Evolutionary conservation across 2,888 invertebrate species (phyloP).

Genomic region (Cataglyphis livida): DNA sequence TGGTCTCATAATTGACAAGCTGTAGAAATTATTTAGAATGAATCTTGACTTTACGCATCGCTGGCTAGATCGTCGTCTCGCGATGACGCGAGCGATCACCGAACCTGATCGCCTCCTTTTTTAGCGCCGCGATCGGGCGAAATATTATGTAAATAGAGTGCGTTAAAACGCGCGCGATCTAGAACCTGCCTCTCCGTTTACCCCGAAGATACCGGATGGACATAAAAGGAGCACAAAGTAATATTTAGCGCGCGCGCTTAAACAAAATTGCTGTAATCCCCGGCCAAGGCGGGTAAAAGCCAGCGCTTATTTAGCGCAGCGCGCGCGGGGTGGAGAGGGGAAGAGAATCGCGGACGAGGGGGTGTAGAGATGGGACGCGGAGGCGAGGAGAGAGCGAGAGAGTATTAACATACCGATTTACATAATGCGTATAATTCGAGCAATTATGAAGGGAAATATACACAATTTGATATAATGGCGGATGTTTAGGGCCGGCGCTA

Average conservation of each 20-base stretch:
- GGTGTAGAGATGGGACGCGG: not conserved
- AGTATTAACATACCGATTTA: conserved; percentile 84
- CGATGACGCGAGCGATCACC: conserved; percentile 29
- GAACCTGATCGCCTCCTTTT: conserved; percentile 56
- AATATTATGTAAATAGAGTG: conserved; percentile 84
- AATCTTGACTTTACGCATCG: not conserved
- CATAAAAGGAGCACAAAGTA: conserved; percentile 80
- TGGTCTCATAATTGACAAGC: not conserved
- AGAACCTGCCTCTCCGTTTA: conserved; percentile 52
- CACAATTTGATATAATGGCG: conserved; percentile 85
- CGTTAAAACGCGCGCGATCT: conserved; percentile 71
- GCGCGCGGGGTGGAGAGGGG: conserved; percentile 46
- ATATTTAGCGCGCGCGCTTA: conserved; percentile 82
- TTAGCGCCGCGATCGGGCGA: conserved; percentile 66
- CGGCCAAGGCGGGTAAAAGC: conserved; percentile 57
- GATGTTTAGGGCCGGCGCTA: conserved; percentile 80
- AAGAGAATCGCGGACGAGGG: conserved; percentile 38
- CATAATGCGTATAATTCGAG: conserved; percentile 85
- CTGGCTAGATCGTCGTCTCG: not conserved
- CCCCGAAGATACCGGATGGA: conserved; percentile 67
- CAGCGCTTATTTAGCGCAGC: conserved; percentile 25
- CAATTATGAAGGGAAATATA: conserved; percentile 85
- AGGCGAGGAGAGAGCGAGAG: conserved; percentile 33
- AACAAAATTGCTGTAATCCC: conserved; percentile 84
- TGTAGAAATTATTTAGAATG: not conserved